phyloP scores from a whole-genome alignment of 2,888 invertebrate species.

The Conomelus anceps region DNA sequence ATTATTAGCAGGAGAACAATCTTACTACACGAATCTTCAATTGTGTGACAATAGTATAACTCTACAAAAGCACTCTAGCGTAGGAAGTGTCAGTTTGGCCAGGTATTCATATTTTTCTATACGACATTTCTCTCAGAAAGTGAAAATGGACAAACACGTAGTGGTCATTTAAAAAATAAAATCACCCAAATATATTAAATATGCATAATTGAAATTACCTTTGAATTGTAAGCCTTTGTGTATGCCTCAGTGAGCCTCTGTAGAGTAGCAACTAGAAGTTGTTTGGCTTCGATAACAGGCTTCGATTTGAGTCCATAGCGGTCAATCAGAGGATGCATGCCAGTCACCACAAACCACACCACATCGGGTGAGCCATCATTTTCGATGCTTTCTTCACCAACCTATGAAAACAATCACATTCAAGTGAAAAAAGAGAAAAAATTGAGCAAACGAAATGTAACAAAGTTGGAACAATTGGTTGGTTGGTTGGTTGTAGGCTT shows the following conservation, averaged over 20 bases:
- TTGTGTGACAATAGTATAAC: too few species aligned
- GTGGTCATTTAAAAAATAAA: too few species aligned
- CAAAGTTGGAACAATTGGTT: too few species aligned
- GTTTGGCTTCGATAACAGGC: conserved; percentile 57
- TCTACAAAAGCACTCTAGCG: too few species aligned
- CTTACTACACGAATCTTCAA: too few species aligned
- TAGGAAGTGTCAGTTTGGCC: too few species aligned
- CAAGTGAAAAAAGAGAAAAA: background rate
- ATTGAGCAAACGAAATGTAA: background rate
- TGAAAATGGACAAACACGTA: too few species aligned
- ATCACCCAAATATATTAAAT: too few species aligned
- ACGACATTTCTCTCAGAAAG: too few species aligned
- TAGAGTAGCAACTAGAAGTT: conserved; percentile 49
- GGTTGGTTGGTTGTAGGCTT: too few species aligned
- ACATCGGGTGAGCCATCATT: conserved; percentile 54
- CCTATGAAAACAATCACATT: conserved; percentile 38
- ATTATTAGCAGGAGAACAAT: too few species aligned
- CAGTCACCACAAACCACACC: conserved; percentile 58
- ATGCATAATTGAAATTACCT: conserved; percentile 35
- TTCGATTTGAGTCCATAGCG: conserved; percentile 58
- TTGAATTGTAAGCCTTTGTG: conserved; percentile 40
- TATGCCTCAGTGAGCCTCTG: conserved; percentile 46
- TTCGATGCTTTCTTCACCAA: conserved; percentile 44
- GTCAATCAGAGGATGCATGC: conserved; percentile 57
- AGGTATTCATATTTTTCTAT: too few species aligned